A percentile compares a stretch with the other conserved stretches of the same genome.
Evolutionary conservation across 2,113 vertebrate species (phyloP).

Genomic region (Etia nguti): DNA sequence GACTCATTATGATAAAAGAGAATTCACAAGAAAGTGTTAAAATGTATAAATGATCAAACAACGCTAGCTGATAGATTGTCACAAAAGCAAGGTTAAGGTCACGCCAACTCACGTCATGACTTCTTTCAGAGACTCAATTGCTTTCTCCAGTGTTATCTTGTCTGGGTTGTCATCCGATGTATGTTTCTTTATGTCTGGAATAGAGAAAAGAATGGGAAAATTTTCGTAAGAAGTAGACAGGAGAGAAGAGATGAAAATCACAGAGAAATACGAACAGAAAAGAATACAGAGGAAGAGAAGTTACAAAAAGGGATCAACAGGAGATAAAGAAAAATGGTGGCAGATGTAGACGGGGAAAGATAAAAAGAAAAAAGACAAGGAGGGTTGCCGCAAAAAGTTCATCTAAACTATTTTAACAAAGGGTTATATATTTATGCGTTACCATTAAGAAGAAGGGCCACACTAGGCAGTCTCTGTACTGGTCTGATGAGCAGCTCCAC

Average conservation of each 20-base stretch:
- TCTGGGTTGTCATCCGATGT: slow-evolving; percentile 94
- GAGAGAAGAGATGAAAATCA: not conserved
- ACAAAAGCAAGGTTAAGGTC: not conserved
- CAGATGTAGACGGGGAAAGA: not conserved
- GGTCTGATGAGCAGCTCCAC: slow-evolving; percentile 95
- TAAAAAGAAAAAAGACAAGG: not conserved
- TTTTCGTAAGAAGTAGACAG: not conserved
- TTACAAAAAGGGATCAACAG: not conserved
- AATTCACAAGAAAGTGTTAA: not conserved
- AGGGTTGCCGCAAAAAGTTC: not conserved
- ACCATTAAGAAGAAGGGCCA: slow-evolving; percentile 93
- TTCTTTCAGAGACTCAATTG: slow-evolving; percentile 94
- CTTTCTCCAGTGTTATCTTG: slow-evolving; percentile 88
- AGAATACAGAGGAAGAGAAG: not conserved
- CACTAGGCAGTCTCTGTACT: slow-evolving; percentile 93
- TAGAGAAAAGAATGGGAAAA: not conserved
- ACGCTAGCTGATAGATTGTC: not conserved
- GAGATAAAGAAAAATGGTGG: not conserved
- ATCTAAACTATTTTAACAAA: not conserved
- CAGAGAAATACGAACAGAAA: not conserved
- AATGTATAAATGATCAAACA: not conserved
- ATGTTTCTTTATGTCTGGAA: slow-evolving; percentile 93
- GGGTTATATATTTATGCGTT: slow-evolving; percentile 9
- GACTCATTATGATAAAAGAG: not conserved
- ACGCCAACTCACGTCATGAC: slow-evolving; percentile 93